Conservation (phyloP, 1,140 invertebrate species). For the Camponotus pennsylvanicus region DNA sequence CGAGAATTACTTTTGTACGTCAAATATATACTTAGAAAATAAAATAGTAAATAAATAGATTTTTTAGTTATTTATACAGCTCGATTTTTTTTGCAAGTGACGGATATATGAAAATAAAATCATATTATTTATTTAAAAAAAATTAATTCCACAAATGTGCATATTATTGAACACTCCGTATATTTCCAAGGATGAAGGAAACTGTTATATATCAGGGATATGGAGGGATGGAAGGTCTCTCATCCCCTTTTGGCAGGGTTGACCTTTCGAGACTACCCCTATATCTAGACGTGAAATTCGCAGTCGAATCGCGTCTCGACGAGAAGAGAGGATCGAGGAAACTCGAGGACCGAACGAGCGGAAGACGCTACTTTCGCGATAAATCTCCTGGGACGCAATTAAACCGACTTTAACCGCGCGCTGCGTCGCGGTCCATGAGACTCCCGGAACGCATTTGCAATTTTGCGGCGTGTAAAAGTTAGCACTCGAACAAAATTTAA, state of each 20-base stretch:
- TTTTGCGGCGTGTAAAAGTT: conserved; percentile 35
- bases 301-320: conserved; percentile 2
- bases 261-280: not conserved
- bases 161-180: not conserved
- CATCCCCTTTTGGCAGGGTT: not conserved
- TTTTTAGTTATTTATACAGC: not conserved
- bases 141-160: not conserved
- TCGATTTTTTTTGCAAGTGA: not conserved
- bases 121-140: not conserved
- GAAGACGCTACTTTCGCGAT: conserved; percentile 47
- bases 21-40: not conserved
- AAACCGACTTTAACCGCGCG: conserved; percentile 27
- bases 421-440: not conserved
- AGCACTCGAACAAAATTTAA: conserved; percentile 17
- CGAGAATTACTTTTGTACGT: not conserved
- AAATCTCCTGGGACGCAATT: conserved; percentile 41
- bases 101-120: not conserved
- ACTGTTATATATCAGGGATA: not conserved
- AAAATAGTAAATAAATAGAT: not conserved
- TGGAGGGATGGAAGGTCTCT: not conserved
- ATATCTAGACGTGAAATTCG: conserved; percentile 15
- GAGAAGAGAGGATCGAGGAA: not conserved
- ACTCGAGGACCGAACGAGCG: not conserved
- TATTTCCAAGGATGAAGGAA: not conserved
- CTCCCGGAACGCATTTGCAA: conserved; percentile 27